phyloP scores from a whole-genome alignment of 2,113 vertebrate species.

The Otocyon megalotis region DNA sequence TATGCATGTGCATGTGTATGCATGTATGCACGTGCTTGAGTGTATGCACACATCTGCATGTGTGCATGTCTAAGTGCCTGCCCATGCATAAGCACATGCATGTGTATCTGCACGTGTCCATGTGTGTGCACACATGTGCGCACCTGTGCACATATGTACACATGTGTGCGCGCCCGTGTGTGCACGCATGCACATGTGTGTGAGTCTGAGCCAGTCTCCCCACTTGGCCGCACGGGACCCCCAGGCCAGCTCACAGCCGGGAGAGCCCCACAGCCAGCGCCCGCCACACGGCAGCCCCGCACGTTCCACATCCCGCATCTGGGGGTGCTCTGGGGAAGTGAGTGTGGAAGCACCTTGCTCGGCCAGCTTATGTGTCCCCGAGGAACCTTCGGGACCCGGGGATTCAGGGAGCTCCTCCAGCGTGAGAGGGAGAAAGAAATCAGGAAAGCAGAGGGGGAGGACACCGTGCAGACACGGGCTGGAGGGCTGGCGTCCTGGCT shows the following conservation, averaged over 20 bases:
- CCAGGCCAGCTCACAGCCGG: background rate
- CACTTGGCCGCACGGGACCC: background rate
- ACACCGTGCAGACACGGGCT: background rate
- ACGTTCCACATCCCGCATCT: fast-evolving
- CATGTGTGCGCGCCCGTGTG: fast-evolving
- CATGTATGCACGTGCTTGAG: no score
- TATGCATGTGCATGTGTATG: background rate
- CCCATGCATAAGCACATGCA: no score
- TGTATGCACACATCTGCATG: no score
- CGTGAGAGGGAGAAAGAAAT: no score
- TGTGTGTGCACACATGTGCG: no score
- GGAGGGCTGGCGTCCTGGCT: fast-evolving
- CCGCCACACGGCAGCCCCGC: background rate
- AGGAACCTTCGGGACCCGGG: background rate
- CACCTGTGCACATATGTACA: no score
- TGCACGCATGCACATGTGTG: no score
- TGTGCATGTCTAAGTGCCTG: background rate
- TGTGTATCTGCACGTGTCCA: fast-evolving
- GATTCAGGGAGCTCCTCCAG: background rate
- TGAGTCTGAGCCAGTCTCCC: background rate
- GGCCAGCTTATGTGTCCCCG: background rate
- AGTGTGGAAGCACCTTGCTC: fast-evolving
- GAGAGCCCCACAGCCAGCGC: fast-evolving
- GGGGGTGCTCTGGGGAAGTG: no score
- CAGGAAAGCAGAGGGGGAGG: background rate